Percentiles rank a stretch among this genome's conserved stretches.
These are phyloP conservation scores for Clytia hemisphaerica DNA, from an alignment of 30 jellyfish, hydroid and myxozoan genomes.

Conservation along the genomic window DNA sequence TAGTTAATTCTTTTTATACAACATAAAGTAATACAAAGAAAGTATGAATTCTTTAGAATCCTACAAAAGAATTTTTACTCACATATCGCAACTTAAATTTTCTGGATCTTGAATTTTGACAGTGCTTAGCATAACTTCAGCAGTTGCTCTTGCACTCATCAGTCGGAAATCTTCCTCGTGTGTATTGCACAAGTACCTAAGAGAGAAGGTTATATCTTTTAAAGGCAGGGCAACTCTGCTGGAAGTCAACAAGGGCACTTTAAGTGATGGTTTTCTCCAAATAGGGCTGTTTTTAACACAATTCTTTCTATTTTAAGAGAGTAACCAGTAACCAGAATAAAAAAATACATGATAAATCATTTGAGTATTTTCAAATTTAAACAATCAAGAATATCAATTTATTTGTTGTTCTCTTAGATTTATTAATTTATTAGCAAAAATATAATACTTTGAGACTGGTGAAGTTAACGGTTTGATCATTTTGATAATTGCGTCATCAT, in stretches of 20 bases:
- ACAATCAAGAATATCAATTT: neutral
- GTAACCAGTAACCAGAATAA: neutral
- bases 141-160: slow-evolving; percentile 92
- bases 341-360: too few species aligned
- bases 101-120: slow-evolving; percentile 69
- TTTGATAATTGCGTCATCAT: slow-evolving; percentile 62
- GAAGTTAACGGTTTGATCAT: slow-evolving; percentile 72
- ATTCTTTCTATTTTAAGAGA: neutral
- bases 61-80: neutral
- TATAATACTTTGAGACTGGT: slow-evolving; percentile 62
- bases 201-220: neutral
- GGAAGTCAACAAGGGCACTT: neutral
- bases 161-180: slow-evolving; percentile 87
- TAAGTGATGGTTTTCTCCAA: neutral
- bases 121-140: slow-evolving; percentile 92
- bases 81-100: slow-evolving; percentile 67
- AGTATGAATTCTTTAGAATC: neutral
- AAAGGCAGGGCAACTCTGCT: neutral
- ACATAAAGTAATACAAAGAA: neutral
- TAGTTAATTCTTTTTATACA: neutral
- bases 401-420: neutral
- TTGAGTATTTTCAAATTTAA: neutral
- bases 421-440: neutral
- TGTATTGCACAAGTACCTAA: slow-evolving; percentile 69
- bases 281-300: neutral